Evolutionary conservation across 64 coral and sea anemone species (phyloP), one percentile per base, ranked within the genome.

Genomic region (Montipora foliosa): DNA sequence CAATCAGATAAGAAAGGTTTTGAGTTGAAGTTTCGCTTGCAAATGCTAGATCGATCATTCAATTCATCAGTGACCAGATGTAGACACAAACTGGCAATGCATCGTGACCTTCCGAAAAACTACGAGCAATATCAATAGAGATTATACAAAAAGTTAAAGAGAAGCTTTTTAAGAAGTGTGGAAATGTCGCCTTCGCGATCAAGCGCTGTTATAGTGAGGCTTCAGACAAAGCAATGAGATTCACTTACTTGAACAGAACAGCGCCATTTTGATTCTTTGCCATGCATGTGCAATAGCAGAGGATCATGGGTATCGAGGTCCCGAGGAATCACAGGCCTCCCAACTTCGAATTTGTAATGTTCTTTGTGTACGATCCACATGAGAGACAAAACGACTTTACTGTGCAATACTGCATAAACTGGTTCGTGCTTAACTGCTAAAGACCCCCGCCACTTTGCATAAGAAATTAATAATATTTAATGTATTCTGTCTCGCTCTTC

Each of bases 231-330:
- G 17, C 10, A 70, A 5, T 12, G 44, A 86, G 60, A 17, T 44
- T 8, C 1, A 86, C 82, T 86, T 86, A 86, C 82, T 86, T 86
- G 82, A 86, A 86, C 82, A 86, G 82, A 86, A 86, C 64, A 86
- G 82, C 82, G 82, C 82, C 82, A 86, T 86, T 71, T 86, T 86
- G 82, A 71, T 86, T 86, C 82, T 45, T 86, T 52, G 46, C 62
- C 66, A 52, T 71, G 82, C 82, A 86, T 86, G 82, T 51, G 82
- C 45, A 86, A 70, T 64, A 86, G 62, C 8, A 44, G 71, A 72
- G 82, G 64, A 72, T 49, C 29, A 11, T 72, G 82, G 82, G 82
- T 49, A 49, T 37, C 37, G 37, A 37, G 37, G 37, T 55, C 52
- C 6, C 52, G 10, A 10, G 10, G 10, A 14, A 64, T 64, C 61